These are phyloP conservation scores for Paramisgurnus dabryanus DNA, from an alignment of 2,113 vertebrate species.

Conservation along the genomic window DNA sequence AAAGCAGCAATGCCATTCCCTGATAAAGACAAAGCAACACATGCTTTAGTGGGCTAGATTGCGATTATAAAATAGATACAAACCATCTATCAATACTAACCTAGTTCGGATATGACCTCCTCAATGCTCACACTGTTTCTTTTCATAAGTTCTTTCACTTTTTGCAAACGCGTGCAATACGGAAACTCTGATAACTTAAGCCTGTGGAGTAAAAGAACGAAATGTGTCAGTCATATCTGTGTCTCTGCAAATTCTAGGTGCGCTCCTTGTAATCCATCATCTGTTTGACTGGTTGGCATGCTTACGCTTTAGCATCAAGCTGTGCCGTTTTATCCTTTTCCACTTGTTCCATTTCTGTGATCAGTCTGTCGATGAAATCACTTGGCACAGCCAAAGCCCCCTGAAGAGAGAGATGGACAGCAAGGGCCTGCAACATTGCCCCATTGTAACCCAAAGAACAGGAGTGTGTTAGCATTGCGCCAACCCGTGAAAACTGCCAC, in stretches of 20 bases:
- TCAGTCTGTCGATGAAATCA: constrained; percentile 86
- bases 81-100: constrained; percentile 69
- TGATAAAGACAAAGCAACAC: constrained; percentile 54
- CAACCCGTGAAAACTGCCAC: constrained; percentile 82
- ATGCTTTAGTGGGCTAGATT: not conserved
- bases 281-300: constrained; percentile 1
- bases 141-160: constrained; percentile 87
- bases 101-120: constrained; percentile 90
- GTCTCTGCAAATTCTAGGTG: not conserved
- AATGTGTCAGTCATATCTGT: not conserved
- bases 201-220: constrained; percentile 66
- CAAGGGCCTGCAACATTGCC: constrained; percentile 91
- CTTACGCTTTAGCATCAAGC: constrained; percentile 88
- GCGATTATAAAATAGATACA: not conserved
- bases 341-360: constrained; percentile 91
- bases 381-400: constrained; percentile 78
- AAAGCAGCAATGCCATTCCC: constrained; percentile 94
- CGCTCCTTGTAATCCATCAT: not conserved
- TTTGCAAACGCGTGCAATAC: constrained; percentile 88
- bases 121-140: constrained; percentile 83
- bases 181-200: constrained; percentile 91
- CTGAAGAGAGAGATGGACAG: constrained; percentile 90
- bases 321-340: constrained; percentile 82
- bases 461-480: constrained; percentile 91
- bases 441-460: constrained; percentile 97